Base-by-base conservation (phyloP, 2,797 vertebrate genomes). In the Acestrorhynchus altus region DNA sequence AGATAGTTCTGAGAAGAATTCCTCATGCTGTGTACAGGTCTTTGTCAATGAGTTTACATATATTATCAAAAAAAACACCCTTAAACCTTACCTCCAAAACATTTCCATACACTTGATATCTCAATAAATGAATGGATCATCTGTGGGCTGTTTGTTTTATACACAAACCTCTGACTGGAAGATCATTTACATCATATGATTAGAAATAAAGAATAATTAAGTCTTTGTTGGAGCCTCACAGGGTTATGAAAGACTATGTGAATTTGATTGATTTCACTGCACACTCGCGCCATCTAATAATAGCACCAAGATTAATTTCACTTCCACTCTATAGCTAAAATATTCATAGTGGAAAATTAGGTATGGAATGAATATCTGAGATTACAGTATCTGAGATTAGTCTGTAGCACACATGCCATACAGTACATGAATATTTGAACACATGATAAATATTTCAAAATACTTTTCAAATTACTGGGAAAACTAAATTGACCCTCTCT, bases 311-410 rank as follows among this genome's bases (percentile, higher is more conserved):
- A 90, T 92, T 91, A 90, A 92, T 93, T 93, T 91, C 77, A 72
- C 81, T 74, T 54, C 81, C 65, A 79, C 60, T 63, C 4, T n/a
- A n/a, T 40, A 35, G 31, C 80, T 92, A 85, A 93, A 93, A 93
- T 90, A 92, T 93, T 93, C 86, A 93, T 91, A 87, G 83, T 77
- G 39, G 67, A 82, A 84, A 87, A 88, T 86, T 86, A 89, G 85
- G 91, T 91, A 91, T 90, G 85, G 80, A 80, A 79, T 76, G 82
- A 91, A 88, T 86, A 86, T 88, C 84, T 77, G 82, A 88, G 86
- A 75, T 83, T 73, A 78, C 85, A 39, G 60, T 54, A 88, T 89
- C 69, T 61, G 79, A 80, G 78, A 79, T 75, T 81, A 61, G 72
- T 20, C 67, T 54, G 35, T 49, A 54, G 11, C 47, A 20, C 31